A percentile compares a stretch with the other conserved stretches of the same genome.
These are phyloP conservation scores for Hypocryptadius cinnamomeus DNA, from an alignment of 2,113 vertebrate genomes.

Conservation along the genomic window DNA sequence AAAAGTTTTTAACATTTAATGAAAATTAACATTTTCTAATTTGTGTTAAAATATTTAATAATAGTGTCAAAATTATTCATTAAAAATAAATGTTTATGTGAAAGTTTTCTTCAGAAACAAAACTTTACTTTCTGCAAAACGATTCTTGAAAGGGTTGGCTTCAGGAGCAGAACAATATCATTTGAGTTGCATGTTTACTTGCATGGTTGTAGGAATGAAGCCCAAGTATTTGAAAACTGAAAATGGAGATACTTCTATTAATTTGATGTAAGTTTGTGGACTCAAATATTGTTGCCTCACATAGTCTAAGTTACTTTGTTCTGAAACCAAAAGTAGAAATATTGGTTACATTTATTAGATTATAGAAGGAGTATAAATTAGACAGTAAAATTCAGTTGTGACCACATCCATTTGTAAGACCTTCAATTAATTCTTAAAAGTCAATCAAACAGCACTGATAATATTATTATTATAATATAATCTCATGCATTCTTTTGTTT, in stretches of 20 bases:
- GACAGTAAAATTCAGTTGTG: neutral
- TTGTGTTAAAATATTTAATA: neutral
- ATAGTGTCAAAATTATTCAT: neutral
- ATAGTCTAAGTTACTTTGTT: neutral
- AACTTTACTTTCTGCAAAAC: neutral
- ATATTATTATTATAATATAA: neutral
- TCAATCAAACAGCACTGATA: neutral
- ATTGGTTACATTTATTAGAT: neutral
- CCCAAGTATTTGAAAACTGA: neutral
- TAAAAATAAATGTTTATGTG: neutral
- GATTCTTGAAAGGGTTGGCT: neutral
- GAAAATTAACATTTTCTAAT: neutral
- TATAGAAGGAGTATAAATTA: neutral
- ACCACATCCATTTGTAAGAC: neutral
- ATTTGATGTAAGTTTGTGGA: neutral
- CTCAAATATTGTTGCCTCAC: neutral
- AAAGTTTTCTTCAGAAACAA: neutral
- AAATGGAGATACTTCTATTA: neutral
- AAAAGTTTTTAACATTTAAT: neutral
- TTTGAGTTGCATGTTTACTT: neutral
- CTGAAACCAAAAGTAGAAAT: neutral
- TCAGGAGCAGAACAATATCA: neutral
- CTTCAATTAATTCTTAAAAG: neutral
- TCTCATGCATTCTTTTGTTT: neutral
- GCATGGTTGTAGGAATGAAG: neutral